These are phyloP conservation scores for Eueremaeus valkanovi DNA, from an alignment of 2,888 invertebrate genomes.

Conservation along the genomic window DNA sequence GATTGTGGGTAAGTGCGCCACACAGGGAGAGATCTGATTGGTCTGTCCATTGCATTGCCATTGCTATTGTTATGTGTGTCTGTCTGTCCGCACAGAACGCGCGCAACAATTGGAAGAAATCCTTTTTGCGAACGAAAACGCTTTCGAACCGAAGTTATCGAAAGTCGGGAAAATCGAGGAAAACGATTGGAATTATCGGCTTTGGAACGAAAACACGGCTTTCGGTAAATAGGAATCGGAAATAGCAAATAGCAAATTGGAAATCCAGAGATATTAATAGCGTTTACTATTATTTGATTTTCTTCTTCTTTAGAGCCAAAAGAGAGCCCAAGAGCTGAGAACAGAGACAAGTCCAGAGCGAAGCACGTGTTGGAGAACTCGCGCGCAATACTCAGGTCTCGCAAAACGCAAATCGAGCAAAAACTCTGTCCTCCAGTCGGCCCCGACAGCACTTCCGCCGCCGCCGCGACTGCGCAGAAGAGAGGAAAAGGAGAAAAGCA, in stretches of 20 bases:
- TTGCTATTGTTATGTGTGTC: too few relatives aligned
- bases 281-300: not conserved
- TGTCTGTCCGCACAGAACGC: not conserved
- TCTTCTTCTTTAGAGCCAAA: not conserved
- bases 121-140: constrained; percentile 38
- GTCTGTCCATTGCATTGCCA: too few relatives aligned
- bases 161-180: constrained; percentile 42
- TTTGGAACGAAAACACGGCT: constrained; percentile 42
- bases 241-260: too few relatives aligned
- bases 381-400: not conserved
- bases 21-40: not conserved
- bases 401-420: constrained; percentile 25
- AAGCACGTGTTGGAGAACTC: constrained; percentile 11
- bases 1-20: too few relatives aligned
- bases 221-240: constrained; percentile 3
- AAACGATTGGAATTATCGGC: constrained; percentile 48
- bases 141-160: constrained; percentile 43
- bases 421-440: not conserved
- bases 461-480: too few relatives aligned
- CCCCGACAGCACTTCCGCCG: too few relatives aligned
- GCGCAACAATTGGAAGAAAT: constrained; percentile 38
- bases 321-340: not conserved
- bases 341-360: too few relatives aligned
- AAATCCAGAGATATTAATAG: too few relatives aligned
- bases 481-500: not conserved